Evolutionary conservation across 2,797 vertebrate genomes (phyloP).

Genomic region (Hybognathus amarus): DNA sequence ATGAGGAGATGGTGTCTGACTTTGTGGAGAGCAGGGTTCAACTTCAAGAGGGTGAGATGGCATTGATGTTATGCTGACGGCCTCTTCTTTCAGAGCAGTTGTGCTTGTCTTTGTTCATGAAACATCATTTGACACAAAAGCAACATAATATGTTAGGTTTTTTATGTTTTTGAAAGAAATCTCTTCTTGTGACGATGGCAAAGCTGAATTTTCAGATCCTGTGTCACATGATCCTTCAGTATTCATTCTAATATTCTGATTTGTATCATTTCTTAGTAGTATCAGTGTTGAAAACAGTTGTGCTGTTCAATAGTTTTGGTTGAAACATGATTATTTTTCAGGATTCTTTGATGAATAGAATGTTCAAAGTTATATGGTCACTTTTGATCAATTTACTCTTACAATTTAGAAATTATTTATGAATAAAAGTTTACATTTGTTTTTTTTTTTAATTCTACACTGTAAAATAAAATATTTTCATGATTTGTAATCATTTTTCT

Average conservation of each 20-base stretch:
- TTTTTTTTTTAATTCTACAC: too few species aligned
- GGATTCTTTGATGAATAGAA: background rate
- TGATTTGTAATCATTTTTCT: too few species aligned
- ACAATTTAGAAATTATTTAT: background rate
- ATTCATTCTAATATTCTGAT: background rate
- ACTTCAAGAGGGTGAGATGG: conserved; percentile 67
- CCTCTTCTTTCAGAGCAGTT: conserved; percentile 5
- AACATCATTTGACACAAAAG: background rate
- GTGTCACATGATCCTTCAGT: too few species aligned
- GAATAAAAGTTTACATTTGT: background rate
- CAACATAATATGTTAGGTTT: background rate
- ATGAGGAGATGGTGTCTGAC: conserved; percentile 77
- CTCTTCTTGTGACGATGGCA: background rate
- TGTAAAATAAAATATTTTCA: too few species aligned
- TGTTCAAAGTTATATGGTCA: background rate
- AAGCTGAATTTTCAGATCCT: background rate
- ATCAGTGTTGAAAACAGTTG: background rate
- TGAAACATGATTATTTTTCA: background rate
- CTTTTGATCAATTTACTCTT: background rate
- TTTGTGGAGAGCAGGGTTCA: conserved; percentile 70
- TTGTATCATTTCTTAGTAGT: background rate
- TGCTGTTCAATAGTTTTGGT: background rate
- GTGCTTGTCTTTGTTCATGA: background rate
- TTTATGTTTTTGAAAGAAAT: background rate
- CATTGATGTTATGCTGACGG: background rate